A percentile compares a stretch with the other conserved stretches of the same genome.
Conservation (phyloP, 1,140 invertebrate species). For the Bombus sylvicola region DNA sequence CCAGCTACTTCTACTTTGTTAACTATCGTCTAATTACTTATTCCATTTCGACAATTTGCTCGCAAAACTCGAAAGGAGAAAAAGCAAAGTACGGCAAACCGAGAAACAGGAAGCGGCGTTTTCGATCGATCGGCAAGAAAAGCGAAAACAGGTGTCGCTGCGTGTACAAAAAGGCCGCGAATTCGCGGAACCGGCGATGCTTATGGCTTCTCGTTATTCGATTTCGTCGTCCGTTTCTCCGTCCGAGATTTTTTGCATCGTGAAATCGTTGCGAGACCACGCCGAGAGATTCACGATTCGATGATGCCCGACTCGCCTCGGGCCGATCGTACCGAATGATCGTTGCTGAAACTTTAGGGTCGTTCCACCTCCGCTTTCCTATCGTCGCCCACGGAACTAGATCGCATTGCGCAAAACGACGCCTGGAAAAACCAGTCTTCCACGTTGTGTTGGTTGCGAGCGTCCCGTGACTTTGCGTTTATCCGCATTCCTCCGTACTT, state of each 20-base stretch:
- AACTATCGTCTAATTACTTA: too few species aligned
- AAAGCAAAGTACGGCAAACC: background rate
- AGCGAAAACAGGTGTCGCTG: conserved; percentile 28
- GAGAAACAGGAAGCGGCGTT: background rate
- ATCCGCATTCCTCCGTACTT: too few species aligned
- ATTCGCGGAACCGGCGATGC: conserved; percentile 19
- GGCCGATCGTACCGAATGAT: background rate
- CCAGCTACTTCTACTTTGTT: too few species aligned
- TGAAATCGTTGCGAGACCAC: conserved; percentile 28
- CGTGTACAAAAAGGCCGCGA: background rate
- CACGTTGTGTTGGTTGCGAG: background rate
- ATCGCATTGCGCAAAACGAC: conserved; percentile 34
- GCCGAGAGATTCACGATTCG: conserved; percentile 30
- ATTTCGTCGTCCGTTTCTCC: conserved; percentile 25
- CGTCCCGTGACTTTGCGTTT: too few species aligned
- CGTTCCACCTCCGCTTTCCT: conserved; percentile 21
- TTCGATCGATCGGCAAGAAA: background rate
- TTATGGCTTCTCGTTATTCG: conserved; percentile 36
- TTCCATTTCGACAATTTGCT: too few species aligned
- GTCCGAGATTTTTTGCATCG: background rate
- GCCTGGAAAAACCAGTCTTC: background rate
- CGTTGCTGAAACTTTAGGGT: conserved; percentile 42
- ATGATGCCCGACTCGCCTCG: background rate
- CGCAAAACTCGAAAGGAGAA: background rate
- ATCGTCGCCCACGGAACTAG: conserved; percentile 29